These are phyloP conservation scores for Aelia acuminata DNA, from an alignment of 2,888 invertebrate genomes.

Conservation along the genomic window DNA sequence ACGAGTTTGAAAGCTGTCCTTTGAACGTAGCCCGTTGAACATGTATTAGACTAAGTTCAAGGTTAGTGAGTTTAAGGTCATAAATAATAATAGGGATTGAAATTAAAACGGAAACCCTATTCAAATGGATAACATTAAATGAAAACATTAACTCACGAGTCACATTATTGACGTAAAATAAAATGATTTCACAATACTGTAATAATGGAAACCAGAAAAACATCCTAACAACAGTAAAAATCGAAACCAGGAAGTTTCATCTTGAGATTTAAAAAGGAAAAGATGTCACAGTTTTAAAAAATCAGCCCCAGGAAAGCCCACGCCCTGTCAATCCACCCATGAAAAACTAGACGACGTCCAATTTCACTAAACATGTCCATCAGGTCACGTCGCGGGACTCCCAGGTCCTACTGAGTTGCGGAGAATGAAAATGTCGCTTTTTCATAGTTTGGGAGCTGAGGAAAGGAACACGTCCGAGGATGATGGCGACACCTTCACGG, in stretches of 20 bases:
- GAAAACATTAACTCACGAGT: background rate
- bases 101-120: background rate
- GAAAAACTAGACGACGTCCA: slow-evolving; percentile 36
- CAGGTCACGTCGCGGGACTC: background rate
- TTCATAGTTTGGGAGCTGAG: background rate
- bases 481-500: background rate
- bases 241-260: background rate
- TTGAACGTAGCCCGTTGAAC: background rate
- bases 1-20: background rate
- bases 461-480: background rate
- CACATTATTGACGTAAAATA: no score
- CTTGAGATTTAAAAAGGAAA: background rate
- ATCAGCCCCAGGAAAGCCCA: background rate
- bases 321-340: background rate
- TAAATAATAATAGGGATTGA: background rate
- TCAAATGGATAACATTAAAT: background rate
- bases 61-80: background rate
- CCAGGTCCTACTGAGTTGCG: background rate
- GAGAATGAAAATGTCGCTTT: slow-evolving; percentile 33
- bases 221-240: background rate
- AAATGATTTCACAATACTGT: background rate
- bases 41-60: background rate
- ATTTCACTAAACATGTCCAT: slow-evolving; percentile 39
- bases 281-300: no score
- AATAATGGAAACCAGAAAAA: background rate